Evolutionary conservation across 2,797 vertebrate species (phyloP).

Genomic region (Agapornis canus): DNA sequence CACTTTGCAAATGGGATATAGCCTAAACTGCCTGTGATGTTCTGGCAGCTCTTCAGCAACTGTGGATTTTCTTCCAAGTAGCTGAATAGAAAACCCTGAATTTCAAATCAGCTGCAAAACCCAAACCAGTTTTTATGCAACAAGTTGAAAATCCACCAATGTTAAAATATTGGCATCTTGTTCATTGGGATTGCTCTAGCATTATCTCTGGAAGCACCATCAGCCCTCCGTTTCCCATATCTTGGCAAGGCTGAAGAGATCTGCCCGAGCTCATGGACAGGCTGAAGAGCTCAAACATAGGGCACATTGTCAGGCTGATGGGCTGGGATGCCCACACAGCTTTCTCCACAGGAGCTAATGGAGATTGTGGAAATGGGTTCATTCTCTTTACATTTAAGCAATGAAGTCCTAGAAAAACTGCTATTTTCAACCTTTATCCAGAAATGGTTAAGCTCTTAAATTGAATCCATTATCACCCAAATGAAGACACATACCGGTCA

Average conservation of each 20-base stretch:
- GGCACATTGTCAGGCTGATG: accelerated
- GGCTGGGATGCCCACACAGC: background rate
- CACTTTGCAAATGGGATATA: background rate
- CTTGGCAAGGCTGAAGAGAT: background rate
- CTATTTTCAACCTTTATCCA: background rate
- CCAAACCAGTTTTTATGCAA: background rate
- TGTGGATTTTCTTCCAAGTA: accelerated
- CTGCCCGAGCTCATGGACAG: accelerated
- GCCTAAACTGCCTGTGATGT: accelerated
- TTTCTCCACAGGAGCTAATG: background rate
- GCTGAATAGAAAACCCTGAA: accelerated
- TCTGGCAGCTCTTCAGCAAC: background rate
- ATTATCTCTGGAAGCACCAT: background rate
- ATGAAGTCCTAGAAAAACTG: background rate
- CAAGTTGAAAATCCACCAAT: background rate
- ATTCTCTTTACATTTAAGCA: background rate
- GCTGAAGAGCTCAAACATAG: background rate
- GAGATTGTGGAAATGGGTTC: background rate
- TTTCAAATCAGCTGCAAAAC: background rate
- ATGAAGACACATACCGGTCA: constrained; percentile 62
- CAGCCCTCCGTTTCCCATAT: accelerated
- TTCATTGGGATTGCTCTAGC: background rate
- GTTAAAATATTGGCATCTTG: background rate
- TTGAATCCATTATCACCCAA: constrained; percentile 55
- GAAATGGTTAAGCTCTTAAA: constrained; percentile 41